Base-by-base conservation (phyloP, 1,140 invertebrate genomes). In the Cataglyphis hispanica region DNA sequence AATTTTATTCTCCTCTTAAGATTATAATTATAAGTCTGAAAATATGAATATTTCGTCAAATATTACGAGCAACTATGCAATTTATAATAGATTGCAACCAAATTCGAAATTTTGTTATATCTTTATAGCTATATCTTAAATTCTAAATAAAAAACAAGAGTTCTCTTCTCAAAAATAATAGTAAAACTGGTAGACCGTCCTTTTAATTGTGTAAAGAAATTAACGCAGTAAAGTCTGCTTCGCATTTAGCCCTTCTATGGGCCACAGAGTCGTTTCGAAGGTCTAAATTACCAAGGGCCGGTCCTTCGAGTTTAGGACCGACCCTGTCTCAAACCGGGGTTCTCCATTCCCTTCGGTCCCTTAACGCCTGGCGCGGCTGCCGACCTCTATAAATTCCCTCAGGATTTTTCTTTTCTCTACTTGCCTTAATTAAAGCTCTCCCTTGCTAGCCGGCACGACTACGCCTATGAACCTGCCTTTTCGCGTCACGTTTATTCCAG, bases 391-490 rank as follows among this genome's bases (percentile, higher is more conserved):
- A 94, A 94, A 94, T 94, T 94, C 93, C 92, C 93, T 90, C 84
- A 93, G 91, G 93, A 94, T 94, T 94, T 94, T 94, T 94, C 93
- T 94, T 94, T 94, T 90, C 93, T 94, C 91, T 92, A 93, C 93
- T 94, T 94, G 93, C 93, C 93, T 94, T 94, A 94, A 94, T 94
- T 94, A 94, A 94, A 94, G 92, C 91, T 92, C 90, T 92, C 92
- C 90, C 91, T 92, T 89, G 86, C 88, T 77, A 86, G 90, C 90
- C 91, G 91, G 16, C 91, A 92, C 85, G 85, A 91, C 91, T 91
- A 56, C 87, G 84, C 66, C 87, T 85, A 90, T 86, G 89, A 88
- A 87, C 56, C 87, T 83, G 89, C 87, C 90, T 90, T 92, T 89
- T 77, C 78, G 69, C 78, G 16, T 85, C 83, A 77, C 80, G 58